phyloP scores from a whole-genome alignment of 2,113 vertebrate genomes.

The Lathamus discolor region DNA sequence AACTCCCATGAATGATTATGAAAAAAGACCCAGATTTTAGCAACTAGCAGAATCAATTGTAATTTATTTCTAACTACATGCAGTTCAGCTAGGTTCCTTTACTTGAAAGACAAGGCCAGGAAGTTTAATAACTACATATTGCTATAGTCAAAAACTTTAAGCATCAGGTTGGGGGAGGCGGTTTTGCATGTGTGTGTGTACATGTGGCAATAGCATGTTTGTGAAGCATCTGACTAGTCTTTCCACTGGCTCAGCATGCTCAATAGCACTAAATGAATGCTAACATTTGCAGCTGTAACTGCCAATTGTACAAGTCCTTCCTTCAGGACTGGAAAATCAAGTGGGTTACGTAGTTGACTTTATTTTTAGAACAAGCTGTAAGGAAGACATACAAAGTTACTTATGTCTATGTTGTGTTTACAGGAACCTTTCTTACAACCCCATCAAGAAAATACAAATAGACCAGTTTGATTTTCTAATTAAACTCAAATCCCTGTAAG shows the following conservation, averaged over 20 bases:
- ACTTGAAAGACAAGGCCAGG: neutral
- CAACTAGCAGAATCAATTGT: neutral
- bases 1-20: fast-evolving
- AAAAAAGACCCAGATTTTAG: neutral
- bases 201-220: neutral
- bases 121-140: neutral
- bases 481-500: constrained; percentile 95
- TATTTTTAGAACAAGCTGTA: neutral
- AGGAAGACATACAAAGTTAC: neutral
- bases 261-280: neutral
- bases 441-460: constrained; percentile 85
- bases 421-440: constrained; percentile 95
- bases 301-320: neutral
- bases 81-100: neutral
- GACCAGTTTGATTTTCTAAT: constrained; percentile 90
- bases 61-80: neutral
- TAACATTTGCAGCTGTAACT: neutral
- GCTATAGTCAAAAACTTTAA: neutral
- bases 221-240: neutral
- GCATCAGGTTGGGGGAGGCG: neutral
- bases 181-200: no score
- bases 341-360: neutral
- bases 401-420: constrained; percentile 1
- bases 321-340: neutral
- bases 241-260: neutral